Evolutionary conservation across 2,113 vertebrate species (phyloP).

Genomic region (Eptesicus fuscus): DNA sequence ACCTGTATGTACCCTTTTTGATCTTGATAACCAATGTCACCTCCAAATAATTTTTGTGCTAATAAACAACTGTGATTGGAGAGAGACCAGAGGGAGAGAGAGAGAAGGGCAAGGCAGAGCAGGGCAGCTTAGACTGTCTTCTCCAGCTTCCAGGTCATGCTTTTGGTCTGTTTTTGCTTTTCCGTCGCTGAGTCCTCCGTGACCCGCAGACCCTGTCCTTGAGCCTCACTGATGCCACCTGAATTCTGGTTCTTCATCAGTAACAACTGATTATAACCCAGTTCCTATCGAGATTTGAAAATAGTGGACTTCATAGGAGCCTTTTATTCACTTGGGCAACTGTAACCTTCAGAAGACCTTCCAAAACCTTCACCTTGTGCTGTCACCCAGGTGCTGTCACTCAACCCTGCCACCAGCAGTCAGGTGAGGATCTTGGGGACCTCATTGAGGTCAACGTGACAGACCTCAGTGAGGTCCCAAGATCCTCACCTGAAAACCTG

Average conservation of each 20-base stretch:
- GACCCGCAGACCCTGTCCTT: no score
- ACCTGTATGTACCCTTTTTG: not conserved
- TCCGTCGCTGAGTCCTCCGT: not conserved
- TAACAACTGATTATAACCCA: not conserved
- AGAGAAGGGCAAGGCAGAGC: not conserved
- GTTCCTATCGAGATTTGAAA: no score
- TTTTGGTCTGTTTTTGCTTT: no score
- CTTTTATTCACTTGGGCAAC: fast-evolving
- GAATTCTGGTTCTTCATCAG: not conserved
- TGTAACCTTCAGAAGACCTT: not conserved
- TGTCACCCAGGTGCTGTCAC: not conserved
- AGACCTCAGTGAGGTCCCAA: not conserved
- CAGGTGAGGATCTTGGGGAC: no score
- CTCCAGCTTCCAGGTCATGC: not conserved
- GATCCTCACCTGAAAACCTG: not conserved
- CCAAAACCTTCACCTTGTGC: not conserved
- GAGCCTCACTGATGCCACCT: fast-evolving
- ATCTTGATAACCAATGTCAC: not conserved
- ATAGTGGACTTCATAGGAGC: no score
- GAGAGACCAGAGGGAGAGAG: not conserved
- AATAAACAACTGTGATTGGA: not conserved
- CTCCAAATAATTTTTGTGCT: not conserved
- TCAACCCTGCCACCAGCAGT: not conserved
- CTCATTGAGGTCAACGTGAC: not conserved
- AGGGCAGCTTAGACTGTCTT: not conserved